A percentile compares a stretch with the other conserved stretches of the same genome.
Conservation (phyloP, 2,113 vertebrate genomes). For the Alectura lathami region DNA sequence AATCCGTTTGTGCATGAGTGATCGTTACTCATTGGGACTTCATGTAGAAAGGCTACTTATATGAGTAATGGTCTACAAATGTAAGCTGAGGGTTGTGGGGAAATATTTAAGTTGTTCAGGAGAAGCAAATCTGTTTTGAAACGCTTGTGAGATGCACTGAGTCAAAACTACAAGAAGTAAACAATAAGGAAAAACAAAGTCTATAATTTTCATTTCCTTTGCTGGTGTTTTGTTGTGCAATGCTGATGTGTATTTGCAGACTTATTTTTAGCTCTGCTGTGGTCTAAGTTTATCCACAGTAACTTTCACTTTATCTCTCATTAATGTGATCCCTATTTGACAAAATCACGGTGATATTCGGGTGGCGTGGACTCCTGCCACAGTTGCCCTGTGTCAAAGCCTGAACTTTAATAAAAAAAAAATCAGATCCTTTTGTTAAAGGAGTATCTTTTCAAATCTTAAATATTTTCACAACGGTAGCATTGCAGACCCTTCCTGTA, state of each 20-base stretch:
- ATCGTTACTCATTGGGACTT: neutral
- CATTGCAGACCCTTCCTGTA: constrained; percentile 38
- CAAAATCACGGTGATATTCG: neutral
- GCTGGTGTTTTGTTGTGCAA: constrained; percentile 68
- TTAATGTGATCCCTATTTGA: constrained; percentile 33
- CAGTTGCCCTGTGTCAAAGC: neutral
- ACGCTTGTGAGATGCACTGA: neutral
- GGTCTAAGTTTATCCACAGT: constrained; percentile 65
- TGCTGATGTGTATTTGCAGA: constrained; percentile 21
- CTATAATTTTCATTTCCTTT: constrained; percentile 67
- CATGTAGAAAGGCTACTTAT: neutral
- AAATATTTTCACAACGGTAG: constrained; percentile 25
- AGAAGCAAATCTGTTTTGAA: neutral
- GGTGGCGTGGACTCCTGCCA: fast-evolving
- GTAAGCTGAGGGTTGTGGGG: neutral
- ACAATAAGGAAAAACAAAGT: constrained; percentile 48
- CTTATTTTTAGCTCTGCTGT: constrained; percentile 68
- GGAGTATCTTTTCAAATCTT: neutral
- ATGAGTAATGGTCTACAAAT: neutral
- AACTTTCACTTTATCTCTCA: constrained; percentile 75
- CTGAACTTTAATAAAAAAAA: neutral
- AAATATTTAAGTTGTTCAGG: neutral
- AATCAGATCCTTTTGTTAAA: neutral
- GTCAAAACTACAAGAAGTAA: constrained; percentile 69
- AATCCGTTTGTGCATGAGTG: neutral